A percentile compares a stretch with the other conserved stretches of the same genome.
Conservation (phyloP, 2,113 vertebrate genomes). For the Hydrolagus affinis region DNA sequence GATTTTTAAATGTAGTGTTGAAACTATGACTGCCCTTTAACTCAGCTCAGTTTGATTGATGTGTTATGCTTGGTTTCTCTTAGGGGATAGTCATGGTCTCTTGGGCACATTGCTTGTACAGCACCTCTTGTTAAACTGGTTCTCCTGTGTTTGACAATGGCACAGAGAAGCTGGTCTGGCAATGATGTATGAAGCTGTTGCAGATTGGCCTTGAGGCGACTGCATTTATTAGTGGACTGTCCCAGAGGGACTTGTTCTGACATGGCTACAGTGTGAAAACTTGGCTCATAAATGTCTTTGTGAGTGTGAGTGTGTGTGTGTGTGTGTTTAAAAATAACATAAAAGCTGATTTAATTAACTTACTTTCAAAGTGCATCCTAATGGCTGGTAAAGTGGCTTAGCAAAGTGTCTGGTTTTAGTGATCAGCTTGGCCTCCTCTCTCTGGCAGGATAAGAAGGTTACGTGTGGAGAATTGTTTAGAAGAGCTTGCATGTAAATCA, state of each 20-base stretch:
- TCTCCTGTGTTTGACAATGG: conserved; percentile 16
- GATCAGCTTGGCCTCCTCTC: neutral
- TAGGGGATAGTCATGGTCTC: neutral
- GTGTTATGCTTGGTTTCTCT: neutral
- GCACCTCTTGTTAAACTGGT: conserved; percentile 21
- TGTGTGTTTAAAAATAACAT: neutral
- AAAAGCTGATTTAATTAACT: neutral
- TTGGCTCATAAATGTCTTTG: neutral
- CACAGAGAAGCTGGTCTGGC: neutral
- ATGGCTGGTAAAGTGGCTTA: neutral
- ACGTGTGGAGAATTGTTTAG: neutral
- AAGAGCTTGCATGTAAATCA: no score
- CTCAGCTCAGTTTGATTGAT: neutral
- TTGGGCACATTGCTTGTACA: no score
- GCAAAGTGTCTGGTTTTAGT: neutral
- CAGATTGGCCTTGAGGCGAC: conserved; percentile 14
- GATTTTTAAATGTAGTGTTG: neutral
- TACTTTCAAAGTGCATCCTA: neutral
- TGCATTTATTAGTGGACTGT: neutral
- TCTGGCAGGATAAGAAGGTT: neutral
- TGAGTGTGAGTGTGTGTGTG: no score
- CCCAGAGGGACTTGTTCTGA: conserved; percentile 8
- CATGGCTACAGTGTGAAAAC: neutral
- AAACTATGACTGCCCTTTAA: neutral
- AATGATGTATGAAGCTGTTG: conserved; percentile 23